These are phyloP conservation scores for Rhinichthys osculus DNA, from an alignment of 2,797 vertebrate species.

Conservation along the genomic window DNA sequence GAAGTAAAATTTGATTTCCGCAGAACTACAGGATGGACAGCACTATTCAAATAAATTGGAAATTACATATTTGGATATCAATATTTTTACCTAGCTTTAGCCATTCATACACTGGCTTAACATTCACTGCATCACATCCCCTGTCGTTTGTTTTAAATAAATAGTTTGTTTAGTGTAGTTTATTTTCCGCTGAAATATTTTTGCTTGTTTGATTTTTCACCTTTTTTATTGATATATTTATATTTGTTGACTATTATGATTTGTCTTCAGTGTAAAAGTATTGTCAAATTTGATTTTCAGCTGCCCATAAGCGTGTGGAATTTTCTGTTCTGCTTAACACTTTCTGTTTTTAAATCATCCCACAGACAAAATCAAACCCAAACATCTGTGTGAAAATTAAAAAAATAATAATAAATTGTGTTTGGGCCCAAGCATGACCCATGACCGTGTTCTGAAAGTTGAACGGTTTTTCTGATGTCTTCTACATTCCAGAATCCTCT, in stretches of 20 bases:
- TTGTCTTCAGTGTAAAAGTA: neutral
- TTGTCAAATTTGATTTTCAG: neutral
- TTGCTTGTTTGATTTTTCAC: neutral
- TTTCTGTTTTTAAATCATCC: neutral
- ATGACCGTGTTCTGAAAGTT: neutral
- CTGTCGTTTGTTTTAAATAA: neutral
- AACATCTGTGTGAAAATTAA: neutral
- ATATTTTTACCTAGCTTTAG: neutral
- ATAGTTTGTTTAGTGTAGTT: neutral
- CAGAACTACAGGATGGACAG: neutral
- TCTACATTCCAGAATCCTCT: slow-evolving; percentile 12
- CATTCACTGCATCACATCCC: neutral
- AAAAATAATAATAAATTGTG: neutral
- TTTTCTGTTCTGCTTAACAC: neutral
- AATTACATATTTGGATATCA: neutral
- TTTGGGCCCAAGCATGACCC: neutral
- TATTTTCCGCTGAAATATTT: neutral
- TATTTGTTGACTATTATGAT: neutral
- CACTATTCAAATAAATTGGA: neutral
- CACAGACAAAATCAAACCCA: neutral
- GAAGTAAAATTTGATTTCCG: neutral
- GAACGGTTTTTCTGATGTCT: neutral
- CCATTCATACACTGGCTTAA: neutral
- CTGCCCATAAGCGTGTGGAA: neutral
- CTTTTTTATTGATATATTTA: neutral